phyloP scores from a whole-genome alignment of 2,888 invertebrate genomes.

The Habrosyne pyritoides region DNA sequence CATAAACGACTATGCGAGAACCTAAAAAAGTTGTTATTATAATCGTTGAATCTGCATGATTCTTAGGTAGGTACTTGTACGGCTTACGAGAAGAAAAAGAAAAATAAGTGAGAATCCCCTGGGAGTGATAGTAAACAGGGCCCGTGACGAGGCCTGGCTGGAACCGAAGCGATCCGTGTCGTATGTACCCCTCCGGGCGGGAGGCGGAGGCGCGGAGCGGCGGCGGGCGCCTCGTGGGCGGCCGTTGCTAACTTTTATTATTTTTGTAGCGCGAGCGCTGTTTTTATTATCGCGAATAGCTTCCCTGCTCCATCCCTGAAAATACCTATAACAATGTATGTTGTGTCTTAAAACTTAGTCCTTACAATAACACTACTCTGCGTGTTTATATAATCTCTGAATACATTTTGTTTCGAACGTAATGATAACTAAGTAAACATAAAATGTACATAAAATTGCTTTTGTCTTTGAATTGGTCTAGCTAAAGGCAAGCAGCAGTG shows the following conservation, averaged over 20 bases:
- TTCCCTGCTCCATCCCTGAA: constrained; percentile 41
- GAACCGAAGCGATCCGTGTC: constrained; percentile 35
- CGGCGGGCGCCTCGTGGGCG: constrained; percentile 61
- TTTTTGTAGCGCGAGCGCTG: constrained; percentile 67
- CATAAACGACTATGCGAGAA: too few species aligned
- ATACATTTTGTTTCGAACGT: too few species aligned
- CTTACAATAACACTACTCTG: neutral
- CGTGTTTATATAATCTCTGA: neutral
- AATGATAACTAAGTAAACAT: too few species aligned
- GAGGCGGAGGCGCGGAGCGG: constrained; percentile 21
- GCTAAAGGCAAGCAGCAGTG: constrained; percentile 9
- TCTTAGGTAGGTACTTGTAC: neutral
- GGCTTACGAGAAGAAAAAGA: constrained; percentile 48
- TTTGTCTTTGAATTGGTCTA: constrained; percentile 38
- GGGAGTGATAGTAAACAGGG: constrained; percentile 66
- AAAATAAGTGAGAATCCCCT: constrained; percentile 53
- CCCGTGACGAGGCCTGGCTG: constrained; percentile 45
- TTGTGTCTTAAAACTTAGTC: constrained; percentile 7
- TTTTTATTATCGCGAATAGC: constrained; percentile 67
- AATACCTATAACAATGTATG: constrained; percentile 38
- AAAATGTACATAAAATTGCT: constrained; percentile 19
- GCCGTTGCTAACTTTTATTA: constrained; percentile 73
- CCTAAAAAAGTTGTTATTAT: constrained; percentile 5
- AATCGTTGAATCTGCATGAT: constrained; percentile 22
- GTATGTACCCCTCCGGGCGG: constrained; percentile 26